Base-by-base conservation (phyloP, 1,140 invertebrate genomes). In the Drosophila ambigua region DNA sequence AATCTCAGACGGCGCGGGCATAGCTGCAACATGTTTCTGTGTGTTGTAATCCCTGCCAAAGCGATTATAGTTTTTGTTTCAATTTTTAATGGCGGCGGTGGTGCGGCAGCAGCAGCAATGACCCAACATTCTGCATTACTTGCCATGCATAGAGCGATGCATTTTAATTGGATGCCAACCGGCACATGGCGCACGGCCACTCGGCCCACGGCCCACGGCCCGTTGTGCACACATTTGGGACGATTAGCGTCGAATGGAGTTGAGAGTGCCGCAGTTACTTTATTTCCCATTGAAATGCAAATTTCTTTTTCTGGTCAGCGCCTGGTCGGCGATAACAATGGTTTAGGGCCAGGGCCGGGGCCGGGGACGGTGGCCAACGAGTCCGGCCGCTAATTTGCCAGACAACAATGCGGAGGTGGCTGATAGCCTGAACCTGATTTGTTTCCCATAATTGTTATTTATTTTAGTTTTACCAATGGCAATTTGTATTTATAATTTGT, bases 151-250 rank as follows among this genome's bases (percentile, higher is more conserved):
- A 67, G 50, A 82, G 62, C 59, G 73, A 67, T 68, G 55, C 54
- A 74, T 77, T 84, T 78, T 85, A 85, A 85, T 85, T 85, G 81
- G 68, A 74, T 65, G 58, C 68, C 77, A 77, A 78, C 46, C 61
- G 62, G 44, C 26, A 41, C 28, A 58, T 16, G 6, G 44, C 11
- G 5, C 53, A 50, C 39, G 45, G 49, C 59, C 31, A 23, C 8
- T 35, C 23, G 41, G 16, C 41, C 50, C 20, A 20, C 20, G 20
- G 20, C 20, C 20, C 20, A 16, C 16, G 0, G 1, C 20, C 4
- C 8, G 50, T 13, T 6, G 26, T 1, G 45, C 54, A 49, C 64
- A 58, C 72, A 77, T 51, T 85, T 60, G 55, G 44, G 49, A 43
- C 64, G 69, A 78, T 85, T 85, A 81, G 82, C 43, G 65, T 8